Evolutionary conservation across 2,113 vertebrate species (phyloP), one percentile per base, ranked within the genome.

Genomic region (Hyperopisus bebe): DNA sequence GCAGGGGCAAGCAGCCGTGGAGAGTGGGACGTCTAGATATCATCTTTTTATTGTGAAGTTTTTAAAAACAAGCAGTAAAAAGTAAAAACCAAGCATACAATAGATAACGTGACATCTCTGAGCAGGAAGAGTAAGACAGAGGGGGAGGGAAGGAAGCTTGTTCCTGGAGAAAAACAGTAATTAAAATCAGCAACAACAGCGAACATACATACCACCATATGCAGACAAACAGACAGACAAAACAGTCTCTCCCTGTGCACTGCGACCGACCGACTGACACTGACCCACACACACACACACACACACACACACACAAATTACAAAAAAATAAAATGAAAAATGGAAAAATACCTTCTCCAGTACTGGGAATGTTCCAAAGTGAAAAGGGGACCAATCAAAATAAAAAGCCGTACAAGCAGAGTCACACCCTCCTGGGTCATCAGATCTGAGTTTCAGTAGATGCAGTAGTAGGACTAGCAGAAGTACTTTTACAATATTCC

Each of bases 61-160:
- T 24, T 89, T 95, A 95, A 95, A 96, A 96, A 96, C 92, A 92
- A 95, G 95, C 95, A 93, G 93, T 93, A 95, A 95, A 95, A 94
- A 95, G 93, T 95, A 95, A 95, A 95, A 96, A 94, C 94, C 94
- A 94, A 93, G 95, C 94, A 88, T 93, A 95, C 95, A 95, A 94
- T 90, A 92, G 92, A 94, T 87, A 91, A 90, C 85, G 89, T 89
- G 70, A 35, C 58, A 55, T 53, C 55, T 50, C 51, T 86, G 80
- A 89, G 46, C 31, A 39, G 74, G 88, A 58, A 53, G 21, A 47
- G 88, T 48, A 90, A 42, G n/a, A 46, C 51, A 62, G 86, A 48
- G 27, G 27, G 55, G 13, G 21, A 15, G 31, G 44, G 19, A 17
- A 8, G 46, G 50, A 47, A 89, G 48, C 48, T 51, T 1, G 39